Conservation (phyloP, 1,140 invertebrate species). For the Neotoxoptera formosana region DNA sequence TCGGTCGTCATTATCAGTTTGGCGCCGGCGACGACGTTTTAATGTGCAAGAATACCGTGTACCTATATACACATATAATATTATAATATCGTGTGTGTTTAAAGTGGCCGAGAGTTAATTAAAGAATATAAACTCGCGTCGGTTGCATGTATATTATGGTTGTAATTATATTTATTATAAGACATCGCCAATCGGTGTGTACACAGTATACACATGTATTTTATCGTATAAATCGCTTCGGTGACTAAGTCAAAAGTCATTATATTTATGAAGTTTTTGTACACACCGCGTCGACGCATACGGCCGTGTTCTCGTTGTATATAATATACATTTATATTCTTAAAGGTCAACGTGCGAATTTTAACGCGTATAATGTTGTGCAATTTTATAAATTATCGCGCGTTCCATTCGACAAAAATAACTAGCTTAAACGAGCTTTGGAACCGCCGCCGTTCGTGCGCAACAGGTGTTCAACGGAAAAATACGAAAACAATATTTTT, state of each 20-base stretch:
- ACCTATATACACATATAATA: neutral
- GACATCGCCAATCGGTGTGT: neutral
- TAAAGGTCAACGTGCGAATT: neutral
- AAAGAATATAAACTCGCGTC: neutral
- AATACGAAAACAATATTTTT: neutral
- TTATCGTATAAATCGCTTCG: neutral
- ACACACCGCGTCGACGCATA: no score
- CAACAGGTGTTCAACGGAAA: neutral
- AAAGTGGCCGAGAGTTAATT: neutral
- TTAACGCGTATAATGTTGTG: neutral
- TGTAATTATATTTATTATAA: neutral
- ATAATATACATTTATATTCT: neutral
- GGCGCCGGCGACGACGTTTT: constrained; percentile 23
- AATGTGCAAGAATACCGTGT: neutral
- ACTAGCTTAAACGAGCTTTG: neutral
- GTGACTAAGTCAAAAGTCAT: no score
- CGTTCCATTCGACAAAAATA: neutral
- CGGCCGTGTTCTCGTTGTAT: neutral
- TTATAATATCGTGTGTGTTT: neutral
- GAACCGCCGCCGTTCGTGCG: neutral
- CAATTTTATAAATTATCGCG: neutral
- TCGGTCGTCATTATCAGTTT: neutral
- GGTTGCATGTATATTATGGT: neutral
- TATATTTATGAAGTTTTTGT: no score
- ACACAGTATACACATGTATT: neutral